A percentile compares a stretch with the other conserved stretches of the same genome.
Evolutionary conservation across 2,888 invertebrate genomes (phyloP).

Genomic region (Meghimatium bilineatum): DNA sequence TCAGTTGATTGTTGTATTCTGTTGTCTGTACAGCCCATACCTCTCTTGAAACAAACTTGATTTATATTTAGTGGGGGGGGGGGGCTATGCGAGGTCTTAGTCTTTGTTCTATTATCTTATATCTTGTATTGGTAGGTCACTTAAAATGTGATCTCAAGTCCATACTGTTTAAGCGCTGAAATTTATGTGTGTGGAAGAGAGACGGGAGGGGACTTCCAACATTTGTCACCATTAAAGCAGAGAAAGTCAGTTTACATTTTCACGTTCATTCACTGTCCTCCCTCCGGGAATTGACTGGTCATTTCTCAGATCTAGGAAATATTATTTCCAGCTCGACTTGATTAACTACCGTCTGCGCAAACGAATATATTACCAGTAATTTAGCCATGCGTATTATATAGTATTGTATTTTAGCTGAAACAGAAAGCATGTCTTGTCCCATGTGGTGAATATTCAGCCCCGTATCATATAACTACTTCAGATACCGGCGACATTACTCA

Average conservation of each 20-base stretch:
- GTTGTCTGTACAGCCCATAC: no score
- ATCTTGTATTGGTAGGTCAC: no score
- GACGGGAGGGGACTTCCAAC: not conserved
- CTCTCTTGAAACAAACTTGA: no score
- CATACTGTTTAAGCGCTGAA: not conserved
- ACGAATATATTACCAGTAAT: slow-evolving; percentile 6
- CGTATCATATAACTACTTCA: no score
- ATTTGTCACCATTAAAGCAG: not conserved
- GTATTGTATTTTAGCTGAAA: not conserved
- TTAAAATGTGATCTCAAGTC: not conserved
- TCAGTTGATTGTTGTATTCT: no score
- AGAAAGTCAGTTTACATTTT: not conserved
- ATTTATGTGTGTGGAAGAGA: no score
- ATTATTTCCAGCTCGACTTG: not conserved
- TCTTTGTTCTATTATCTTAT: no score
- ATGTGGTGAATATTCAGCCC: not conserved
- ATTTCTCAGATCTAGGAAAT: not conserved
- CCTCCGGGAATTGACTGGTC: not conserved
- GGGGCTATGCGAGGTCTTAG: no score
- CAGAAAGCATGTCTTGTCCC: not conserved
- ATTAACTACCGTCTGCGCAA: not conserved
- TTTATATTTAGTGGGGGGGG: no score
- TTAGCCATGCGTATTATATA: not conserved
- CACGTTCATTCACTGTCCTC: not conserved
- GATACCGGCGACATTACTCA: no score